Base-by-base conservation (phyloP, 2,797 vertebrate species). In the Sebastes steindachneri region DNA sequence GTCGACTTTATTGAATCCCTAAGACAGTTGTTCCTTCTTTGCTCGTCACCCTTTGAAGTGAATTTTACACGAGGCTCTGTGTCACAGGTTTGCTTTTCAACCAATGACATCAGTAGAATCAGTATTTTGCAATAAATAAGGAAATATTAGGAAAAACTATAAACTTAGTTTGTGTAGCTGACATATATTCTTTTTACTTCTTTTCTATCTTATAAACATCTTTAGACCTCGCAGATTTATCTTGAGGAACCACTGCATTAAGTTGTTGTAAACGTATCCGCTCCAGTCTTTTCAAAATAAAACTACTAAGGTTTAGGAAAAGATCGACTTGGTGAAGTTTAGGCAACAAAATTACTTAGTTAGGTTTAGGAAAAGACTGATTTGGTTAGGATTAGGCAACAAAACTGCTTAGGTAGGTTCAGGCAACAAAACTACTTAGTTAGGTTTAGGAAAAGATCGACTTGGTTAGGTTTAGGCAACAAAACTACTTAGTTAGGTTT, bases 361-460 rank as follows among this genome's bases (percentile, higher is more conserved):
- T 41, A 45, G 15, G 37, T 41, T 41, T 48, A 19, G 15, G 7
- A 48, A 48, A 19, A 7, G 1, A 48, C 3, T 0, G 7, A 45
- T 14, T 45, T 17, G 2, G 14, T 41, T 1, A 41, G 1, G 14
- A 1, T 41, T 15, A 0, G 1, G 37, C 0, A 41, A 41, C 35
- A 37, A 14, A 25, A 25, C 23, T 25, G 3, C 23, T 31, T 31
- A 9, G 28, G 28, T 2, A 28, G 28, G 5, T 28, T 28, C 0
- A 28, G 28, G 28, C 5, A 28, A 28, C 28, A 10, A 10, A 10
- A 33, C 0, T 33, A 33, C 9, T 33, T 33, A 33, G 33, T 11
- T 35, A 35, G 33, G 33, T 41, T 41, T 41, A 5, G 1, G 4
- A 14, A 37, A 1, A 5, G 12, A 41, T 1, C 1, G 12, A 37